Evolutionary conservation across 2,888 invertebrate genomes (phyloP).

Genomic region (Habrosyne pyritoides): DNA sequence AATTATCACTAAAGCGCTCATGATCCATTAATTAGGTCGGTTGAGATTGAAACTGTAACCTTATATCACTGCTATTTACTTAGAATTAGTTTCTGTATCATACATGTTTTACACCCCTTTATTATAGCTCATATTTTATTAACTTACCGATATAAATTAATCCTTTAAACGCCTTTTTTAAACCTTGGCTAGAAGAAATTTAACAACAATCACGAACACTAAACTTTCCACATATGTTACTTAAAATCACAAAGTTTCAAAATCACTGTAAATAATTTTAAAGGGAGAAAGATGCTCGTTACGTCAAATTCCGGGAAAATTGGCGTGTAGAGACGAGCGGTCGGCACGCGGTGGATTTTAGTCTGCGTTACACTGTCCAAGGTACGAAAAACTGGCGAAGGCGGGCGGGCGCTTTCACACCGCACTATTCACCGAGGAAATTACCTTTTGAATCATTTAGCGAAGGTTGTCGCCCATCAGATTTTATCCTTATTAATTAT

Average conservation of each 20-base stretch:
- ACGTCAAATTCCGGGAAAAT: slow-evolving; percentile 1
- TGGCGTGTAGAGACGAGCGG: slow-evolving; percentile 34
- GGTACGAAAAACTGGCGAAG: slow-evolving; percentile 7
- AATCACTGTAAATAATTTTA: background rate
- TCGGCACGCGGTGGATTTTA: slow-evolving; percentile 31
- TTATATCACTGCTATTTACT: too few species aligned
- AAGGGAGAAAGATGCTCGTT: background rate
- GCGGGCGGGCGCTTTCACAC: slow-evolving; percentile 25
- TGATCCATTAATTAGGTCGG: too few species aligned
- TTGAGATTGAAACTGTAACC: too few species aligned
- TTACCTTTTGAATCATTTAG: slow-evolving; percentile 16
- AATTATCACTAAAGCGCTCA: too few species aligned
- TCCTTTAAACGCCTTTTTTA: background rate
- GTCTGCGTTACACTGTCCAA: slow-evolving; percentile 25
- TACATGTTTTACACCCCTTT: too few species aligned
- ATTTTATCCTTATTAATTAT: background rate
- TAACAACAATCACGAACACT: background rate
- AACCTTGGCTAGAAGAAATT: background rate
- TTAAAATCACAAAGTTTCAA: background rate
- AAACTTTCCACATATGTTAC: background rate
- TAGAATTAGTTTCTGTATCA: background rate
- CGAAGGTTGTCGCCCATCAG: slow-evolving; percentile 11
- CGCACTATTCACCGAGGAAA: slow-evolving; percentile 12
- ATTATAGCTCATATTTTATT: background rate
- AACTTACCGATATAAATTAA: background rate